Base-by-base conservation (phyloP, 2,113 vertebrate species). In the Sylvia atricapilla region DNA sequence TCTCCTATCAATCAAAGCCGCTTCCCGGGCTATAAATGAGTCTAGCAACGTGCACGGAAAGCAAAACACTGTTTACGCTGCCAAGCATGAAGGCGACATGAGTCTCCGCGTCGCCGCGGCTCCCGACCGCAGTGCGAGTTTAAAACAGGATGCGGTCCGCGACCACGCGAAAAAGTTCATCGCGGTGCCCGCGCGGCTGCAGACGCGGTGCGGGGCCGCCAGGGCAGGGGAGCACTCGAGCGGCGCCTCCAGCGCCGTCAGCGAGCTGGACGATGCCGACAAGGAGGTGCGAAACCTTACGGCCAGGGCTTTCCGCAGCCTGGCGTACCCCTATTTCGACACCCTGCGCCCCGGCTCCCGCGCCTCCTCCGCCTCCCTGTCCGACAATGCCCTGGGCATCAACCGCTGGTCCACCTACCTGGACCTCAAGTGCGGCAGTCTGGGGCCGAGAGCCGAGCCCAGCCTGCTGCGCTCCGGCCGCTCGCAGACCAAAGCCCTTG, bases 231-330 rank as follows among this genome's bases (percentile, higher is more conserved):
- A 98, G 52, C 98, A 98, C 66, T 99, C 99, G 43, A 99, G 99
- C 82, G 98, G 99, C 6, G 98, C 98, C 50, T 99, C 99, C 96
- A 99, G 99, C 55, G 99, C 98, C 19, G 98, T 99, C 81, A 99
- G 99, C 70, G 99, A 99, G 91, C 97, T 99, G 90, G 99, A 99
- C 80, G 99, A 99, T 63, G 99, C 99, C 2, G 99, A 99, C 97
- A 99, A 99, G 85, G 99, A 99, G 95, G 99, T 99, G 96, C 98
- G 99, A 49, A 99, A 96, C 95, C 98, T 99, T 90, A 99, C 99
- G 6, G 98, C 99, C 94, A 97, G 98, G 49, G 97, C 99, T 53
- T 99, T 99, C 98, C 98, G 98, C 90, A 99, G 99, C 97, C 97
- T 99, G 37, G 99, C 99, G 3, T 98, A 98, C 70, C 99, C 99